Base-by-base conservation (phyloP, 2,888 invertebrate species). In the Digitonthophagus gazella region DNA sequence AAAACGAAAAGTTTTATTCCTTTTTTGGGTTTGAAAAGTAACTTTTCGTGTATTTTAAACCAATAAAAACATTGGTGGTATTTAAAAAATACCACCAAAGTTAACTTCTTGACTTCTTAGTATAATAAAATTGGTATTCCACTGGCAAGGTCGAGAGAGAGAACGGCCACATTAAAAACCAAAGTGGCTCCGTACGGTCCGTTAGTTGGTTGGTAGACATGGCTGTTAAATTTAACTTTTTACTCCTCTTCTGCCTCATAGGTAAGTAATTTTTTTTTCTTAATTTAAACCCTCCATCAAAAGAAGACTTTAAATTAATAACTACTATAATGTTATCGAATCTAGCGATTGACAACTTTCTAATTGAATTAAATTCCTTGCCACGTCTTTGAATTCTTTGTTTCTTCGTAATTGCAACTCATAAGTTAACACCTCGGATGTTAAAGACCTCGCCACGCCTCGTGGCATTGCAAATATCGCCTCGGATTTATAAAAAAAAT, bases 141-240 rank as follows among this genome's bases (percentile, higher is more conserved):
- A n/a, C 71, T 68, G 68, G 67, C 74, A 73, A 71, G 73, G 72
- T 73, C 74, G 70, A 74, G 72, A 72, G 28, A 44, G 74, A 73
- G 72, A 72, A 74, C 71, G 75, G 72, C 64, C 64, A 67, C 68
- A 72, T 72, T 77, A 76, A 75, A 77, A 76, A 72, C 75, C 73
- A 71, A 74, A 75, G 74, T 71, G 71, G 71, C 73, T 71, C 70
- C 72, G 70, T 71, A 69, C 69, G 71, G 71, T 69, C 69, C 71
- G 69, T 72, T 75, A 75, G 76, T 75, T 71, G 74, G 28, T 71
- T 71, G 61, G 56, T 72, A 74, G 76, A 72, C 76, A 78, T 78
- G 78, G 74, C 76, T 74, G 74, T 76, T 71, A 71, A 73, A 71
- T 73, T 76, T 67, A 75, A 74, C 73, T 72, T 76, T 69, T 70